These are phyloP conservation scores for Limnephilus lunatus DNA, from an alignment of 2,888 invertebrate genomes.

Conservation along the genomic window DNA sequence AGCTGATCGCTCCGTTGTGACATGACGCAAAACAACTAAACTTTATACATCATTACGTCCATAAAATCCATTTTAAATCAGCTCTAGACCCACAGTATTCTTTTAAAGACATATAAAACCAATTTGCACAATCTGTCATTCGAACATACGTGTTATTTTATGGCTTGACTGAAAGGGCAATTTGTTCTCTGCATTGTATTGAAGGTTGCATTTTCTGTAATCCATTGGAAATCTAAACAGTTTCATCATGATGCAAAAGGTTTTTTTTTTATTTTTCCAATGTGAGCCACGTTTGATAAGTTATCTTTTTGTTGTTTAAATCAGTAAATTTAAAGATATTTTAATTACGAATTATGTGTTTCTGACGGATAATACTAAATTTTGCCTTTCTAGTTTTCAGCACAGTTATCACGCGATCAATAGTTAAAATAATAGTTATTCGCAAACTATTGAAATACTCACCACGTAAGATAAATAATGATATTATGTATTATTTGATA, in stretches of 20 bases:
- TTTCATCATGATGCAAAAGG: not conserved
- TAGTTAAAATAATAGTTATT: not conserved
- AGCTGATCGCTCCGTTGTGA: slow-evolving; percentile 80
- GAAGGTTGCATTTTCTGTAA: not conserved
- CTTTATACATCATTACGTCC: not conserved
- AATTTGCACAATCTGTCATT: slow-evolving; percentile 22
- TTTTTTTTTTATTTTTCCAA: not conserved
- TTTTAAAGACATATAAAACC: not conserved
- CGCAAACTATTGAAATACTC: not conserved
- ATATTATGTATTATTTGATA: not conserved
- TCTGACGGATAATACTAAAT: not conserved
- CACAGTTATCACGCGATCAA: not conserved
- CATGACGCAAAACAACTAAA: slow-evolving; percentile 60
- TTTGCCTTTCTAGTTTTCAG: not conserved
- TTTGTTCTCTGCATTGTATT: slow-evolving; percentile 12
- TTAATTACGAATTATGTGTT: not conserved
- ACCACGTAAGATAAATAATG: not conserved
- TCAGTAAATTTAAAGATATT: not conserved
- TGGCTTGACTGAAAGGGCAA: slow-evolving; percentile 10
- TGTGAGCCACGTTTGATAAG: not conserved
- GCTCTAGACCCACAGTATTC: not conserved
- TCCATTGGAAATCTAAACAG: not conserved
- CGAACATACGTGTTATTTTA: slow-evolving; percentile 41
- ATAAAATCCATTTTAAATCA: slow-evolving; percentile 19
- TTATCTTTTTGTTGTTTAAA: not conserved